Percentiles rank a stretch among this genome's conserved stretches.
phyloP scores from a whole-genome alignment of 2,888 invertebrate genomes.

The Agonopterix subpropinquella region DNA sequence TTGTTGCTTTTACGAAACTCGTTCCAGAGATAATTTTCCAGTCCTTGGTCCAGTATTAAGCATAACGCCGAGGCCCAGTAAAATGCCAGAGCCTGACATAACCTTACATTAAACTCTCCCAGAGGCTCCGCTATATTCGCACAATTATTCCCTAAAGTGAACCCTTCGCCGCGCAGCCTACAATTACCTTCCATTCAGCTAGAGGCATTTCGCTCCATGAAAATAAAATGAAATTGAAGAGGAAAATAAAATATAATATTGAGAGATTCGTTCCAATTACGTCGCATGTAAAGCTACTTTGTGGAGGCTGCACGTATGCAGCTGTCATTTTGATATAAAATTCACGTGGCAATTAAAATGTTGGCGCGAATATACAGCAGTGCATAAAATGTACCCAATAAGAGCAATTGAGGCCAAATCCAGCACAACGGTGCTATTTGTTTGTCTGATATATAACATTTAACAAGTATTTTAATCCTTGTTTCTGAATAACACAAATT shows the following conservation, averaged over 20 bases:
- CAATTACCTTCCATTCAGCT: slow-evolving; percentile 71
- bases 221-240: slow-evolving; percentile 65
- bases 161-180: slow-evolving; percentile 63
- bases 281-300: slow-evolving; percentile 13
- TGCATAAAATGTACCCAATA: slow-evolving; percentile 31
- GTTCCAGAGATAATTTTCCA: slow-evolving; percentile 64
- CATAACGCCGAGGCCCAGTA: slow-evolving; percentile 52
- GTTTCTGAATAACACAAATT: slow-evolving; percentile 25
- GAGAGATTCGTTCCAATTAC: slow-evolving; percentile 57
- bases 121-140: slow-evolving; percentile 60
- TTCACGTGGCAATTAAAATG: slow-evolving; percentile 39
- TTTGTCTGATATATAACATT: slow-evolving; percentile 11
- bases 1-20: slow-evolving; percentile 66
- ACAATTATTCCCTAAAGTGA: slow-evolving; percentile 72
- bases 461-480: slow-evolving; percentile 24
- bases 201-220: slow-evolving; percentile 44
- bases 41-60: slow-evolving; percentile 64
- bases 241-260: slow-evolving; percentile 69
- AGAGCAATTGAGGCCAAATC: slow-evolving; percentile 13
- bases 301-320: slow-evolving; percentile 17
- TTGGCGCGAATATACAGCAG: slow-evolving; percentile 20
- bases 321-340: slow-evolving; percentile 32
- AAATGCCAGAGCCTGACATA: slow-evolving; percentile 48
- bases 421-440: background rate
- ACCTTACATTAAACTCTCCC: slow-evolving; percentile 71